Percentiles rank a stretch among this genome's conserved stretches.
These are phyloP conservation scores for Aromia moschata DNA, from an alignment of 2,888 invertebrate species.

Conservation along the genomic window DNA sequence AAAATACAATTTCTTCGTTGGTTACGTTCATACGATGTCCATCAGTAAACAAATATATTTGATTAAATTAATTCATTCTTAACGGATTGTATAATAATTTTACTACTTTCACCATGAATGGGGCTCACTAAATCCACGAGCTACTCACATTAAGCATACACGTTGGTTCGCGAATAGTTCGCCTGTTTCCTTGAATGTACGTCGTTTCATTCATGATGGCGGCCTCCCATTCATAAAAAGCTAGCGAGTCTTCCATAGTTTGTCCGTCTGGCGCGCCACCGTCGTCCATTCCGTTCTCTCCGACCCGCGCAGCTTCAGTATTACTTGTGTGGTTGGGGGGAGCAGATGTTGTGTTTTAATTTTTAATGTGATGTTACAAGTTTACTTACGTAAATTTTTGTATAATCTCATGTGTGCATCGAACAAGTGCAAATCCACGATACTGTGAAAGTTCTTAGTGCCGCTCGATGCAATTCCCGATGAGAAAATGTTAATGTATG, in stretches of 20 bases:
- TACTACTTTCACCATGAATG: slow-evolving; percentile 54
- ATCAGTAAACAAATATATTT: slow-evolving; percentile 6
- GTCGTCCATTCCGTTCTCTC: slow-evolving; percentile 50
- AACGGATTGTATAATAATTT: slow-evolving; percentile 38
- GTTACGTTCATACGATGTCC: slow-evolving; percentile 10
- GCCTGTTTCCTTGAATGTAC: slow-evolving; percentile 62
- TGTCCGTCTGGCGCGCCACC: slow-evolving; percentile 56
- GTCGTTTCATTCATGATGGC: slow-evolving; percentile 77
- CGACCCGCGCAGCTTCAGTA: slow-evolving; percentile 52
- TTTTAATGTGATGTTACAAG: slow-evolving; percentile 21
- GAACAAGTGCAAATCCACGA: slow-evolving; percentile 11
- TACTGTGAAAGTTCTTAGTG: background rate
- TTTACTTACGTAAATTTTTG: slow-evolving; percentile 23
- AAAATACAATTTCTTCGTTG: slow-evolving; percentile 21
- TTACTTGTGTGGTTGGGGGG: slow-evolving; percentile 38
- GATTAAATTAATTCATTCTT: slow-evolving; percentile 34
- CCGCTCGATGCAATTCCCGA: background rate
- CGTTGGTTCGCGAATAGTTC: slow-evolving; percentile 51
- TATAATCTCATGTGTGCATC: slow-evolving; percentile 7
- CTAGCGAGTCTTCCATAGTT: slow-evolving; percentile 63
- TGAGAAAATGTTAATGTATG: slow-evolving; percentile 34
- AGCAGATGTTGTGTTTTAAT: slow-evolving; percentile 32
- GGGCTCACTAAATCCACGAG: slow-evolving; percentile 37
- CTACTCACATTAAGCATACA: slow-evolving; percentile 18
- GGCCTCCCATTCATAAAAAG: slow-evolving; percentile 79